A percentile compares a stretch with the other conserved stretches of the same genome.
Conservation (phyloP, 2,888 invertebrate genomes). For the Mythimna loreyi region DNA sequence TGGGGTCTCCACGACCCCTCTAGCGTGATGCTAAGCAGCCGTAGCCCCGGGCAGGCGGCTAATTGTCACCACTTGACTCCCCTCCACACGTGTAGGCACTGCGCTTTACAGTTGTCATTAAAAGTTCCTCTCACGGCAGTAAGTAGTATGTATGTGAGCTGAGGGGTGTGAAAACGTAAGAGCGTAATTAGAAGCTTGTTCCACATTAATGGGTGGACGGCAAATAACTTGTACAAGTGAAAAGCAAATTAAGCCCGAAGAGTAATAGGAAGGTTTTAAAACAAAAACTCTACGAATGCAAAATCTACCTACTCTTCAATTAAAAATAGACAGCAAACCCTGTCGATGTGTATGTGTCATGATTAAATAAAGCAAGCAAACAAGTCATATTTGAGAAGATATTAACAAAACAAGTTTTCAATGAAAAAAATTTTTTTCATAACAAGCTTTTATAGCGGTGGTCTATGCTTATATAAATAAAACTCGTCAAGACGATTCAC, state of each 20-base stretch:
- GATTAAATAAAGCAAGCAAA: neutral
- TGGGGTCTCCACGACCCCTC: conserved; percentile 20
- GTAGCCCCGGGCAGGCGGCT: conserved; percentile 43
- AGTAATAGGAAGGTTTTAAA: neutral
- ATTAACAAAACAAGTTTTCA: too few relatives aligned
- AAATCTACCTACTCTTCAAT: neutral
- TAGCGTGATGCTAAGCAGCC: conserved; percentile 14
- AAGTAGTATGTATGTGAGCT: conserved; percentile 9
- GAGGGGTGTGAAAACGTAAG: conserved; percentile 5
- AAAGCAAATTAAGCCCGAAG: neutral
- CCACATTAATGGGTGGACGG: conserved; percentile 6
- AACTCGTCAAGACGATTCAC: too few relatives aligned
- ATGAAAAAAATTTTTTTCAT: too few relatives aligned
- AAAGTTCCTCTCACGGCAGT: neutral
- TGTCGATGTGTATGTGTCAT: neutral
- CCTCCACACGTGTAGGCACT: conserved; percentile 27
- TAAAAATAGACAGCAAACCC: neutral
- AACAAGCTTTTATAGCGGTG: too few relatives aligned
- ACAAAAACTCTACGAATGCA: neutral
- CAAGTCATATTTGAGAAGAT: neutral
- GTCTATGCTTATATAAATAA: too few relatives aligned
- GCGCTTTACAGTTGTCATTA: conserved; percentile 55
- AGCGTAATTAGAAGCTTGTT: conserved; percentile 29
- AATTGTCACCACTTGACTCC: conserved; percentile 55
- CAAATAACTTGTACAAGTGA: too few relatives aligned